phyloP scores from a whole-genome alignment of 2,113 vertebrate genomes.

The Pseudorhombus dupliciocellatus region DNA sequence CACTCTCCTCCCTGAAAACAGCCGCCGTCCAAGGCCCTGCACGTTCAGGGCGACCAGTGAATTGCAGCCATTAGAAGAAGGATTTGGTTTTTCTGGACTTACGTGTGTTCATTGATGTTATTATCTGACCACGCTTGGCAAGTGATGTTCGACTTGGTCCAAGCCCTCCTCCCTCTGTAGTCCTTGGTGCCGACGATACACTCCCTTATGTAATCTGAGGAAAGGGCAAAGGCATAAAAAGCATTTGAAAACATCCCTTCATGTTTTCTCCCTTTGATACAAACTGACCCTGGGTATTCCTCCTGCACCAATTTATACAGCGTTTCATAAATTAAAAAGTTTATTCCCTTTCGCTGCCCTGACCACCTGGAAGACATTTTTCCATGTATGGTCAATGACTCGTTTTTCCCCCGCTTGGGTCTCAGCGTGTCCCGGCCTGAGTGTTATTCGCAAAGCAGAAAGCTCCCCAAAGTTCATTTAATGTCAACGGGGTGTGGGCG shows the following conservation, averaged over 20 bases:
- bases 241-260: conserved; percentile 44
- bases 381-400: conserved; percentile 65
- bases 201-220: conserved; percentile 91
- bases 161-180: conserved; percentile 90
- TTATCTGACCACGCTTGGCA: conserved; percentile 96
- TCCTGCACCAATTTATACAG: conserved; percentile 9
- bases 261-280: conserved; percentile 3
- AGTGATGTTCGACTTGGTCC: conserved; percentile 91
- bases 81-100: conserved; percentile 64
- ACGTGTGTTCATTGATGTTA: conserved; percentile 97
- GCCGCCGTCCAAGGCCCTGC: not conserved
- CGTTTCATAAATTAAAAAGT: conserved; percentile 23
- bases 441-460: conserved; percentile 62
- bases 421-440: conserved; percentile 30
- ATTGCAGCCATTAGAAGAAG: not conserved
- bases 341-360: conserved; percentile 13
- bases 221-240: conserved; percentile 27
- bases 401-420: conserved; percentile 18
- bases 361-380: conserved; percentile 46
- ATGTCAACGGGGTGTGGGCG: conserved; percentile 51
- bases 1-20: conserved; percentile 1
- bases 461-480: conserved; percentile 69
- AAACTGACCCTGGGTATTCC: conserved; percentile 5
- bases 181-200: conserved; percentile 91
- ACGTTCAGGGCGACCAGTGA: not conserved